Evolutionary conservation across 2,113 vertebrate genomes (phyloP).

Genomic region (Azemiops feae): DNA sequence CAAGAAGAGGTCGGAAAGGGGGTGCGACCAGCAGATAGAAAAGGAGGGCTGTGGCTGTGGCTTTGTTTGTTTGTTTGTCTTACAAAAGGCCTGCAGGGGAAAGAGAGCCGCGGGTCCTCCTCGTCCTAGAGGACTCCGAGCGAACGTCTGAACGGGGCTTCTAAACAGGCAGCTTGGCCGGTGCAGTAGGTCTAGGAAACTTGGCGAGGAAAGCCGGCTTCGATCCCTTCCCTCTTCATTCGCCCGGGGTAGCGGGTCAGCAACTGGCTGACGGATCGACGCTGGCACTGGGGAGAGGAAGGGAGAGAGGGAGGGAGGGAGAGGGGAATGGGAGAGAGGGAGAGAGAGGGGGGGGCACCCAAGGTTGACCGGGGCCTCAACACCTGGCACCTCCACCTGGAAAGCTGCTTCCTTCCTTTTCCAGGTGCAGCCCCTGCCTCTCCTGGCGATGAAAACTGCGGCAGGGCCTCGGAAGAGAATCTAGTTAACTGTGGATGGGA

Average conservation of each 20-base stretch:
- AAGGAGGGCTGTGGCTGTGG: neutral
- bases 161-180: neutral
- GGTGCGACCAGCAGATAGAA: neutral
- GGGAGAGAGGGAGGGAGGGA: neutral
- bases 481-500: neutral
- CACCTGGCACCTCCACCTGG: neutral
- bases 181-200: neutral
- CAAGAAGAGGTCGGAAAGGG: neutral
- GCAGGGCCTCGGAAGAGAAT: neutral
- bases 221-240: neutral
- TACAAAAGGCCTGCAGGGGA: neutral
- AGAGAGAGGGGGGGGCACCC: slow-evolving; percentile 44
- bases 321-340: neutral
- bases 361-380: neutral
- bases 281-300: neutral
- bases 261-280: neutral
- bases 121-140: neutral
- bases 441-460: neutral
- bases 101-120: neutral
- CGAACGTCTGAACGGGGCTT: neutral
- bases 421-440: neutral
- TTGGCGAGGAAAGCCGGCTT: neutral
- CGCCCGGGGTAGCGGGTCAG: neutral
- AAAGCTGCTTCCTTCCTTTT: neutral
- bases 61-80: neutral